Evolutionary conservation across 2,113 vertebrate genomes (phyloP).

Genomic region (Geothlypis trichas): DNA sequence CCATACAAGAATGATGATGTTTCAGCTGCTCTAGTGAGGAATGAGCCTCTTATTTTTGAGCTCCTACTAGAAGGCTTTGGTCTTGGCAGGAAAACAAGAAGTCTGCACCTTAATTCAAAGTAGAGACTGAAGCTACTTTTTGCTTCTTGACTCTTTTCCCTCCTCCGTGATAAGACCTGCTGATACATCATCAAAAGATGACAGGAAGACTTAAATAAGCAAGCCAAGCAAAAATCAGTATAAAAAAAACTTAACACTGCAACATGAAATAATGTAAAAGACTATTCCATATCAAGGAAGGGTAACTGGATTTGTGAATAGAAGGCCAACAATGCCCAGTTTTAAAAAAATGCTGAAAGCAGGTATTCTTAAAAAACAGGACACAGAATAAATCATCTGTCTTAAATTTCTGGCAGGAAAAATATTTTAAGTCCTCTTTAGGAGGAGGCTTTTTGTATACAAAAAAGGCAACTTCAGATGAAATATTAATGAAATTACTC

Average conservation of each 20-base stretch:
- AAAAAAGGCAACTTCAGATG: background rate
- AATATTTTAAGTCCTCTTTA: background rate
- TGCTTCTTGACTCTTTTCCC: background rate
- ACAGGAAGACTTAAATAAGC: conserved; percentile 25
- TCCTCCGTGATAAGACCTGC: background rate
- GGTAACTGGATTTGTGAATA: conserved; percentile 62
- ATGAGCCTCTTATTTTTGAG: background rate
- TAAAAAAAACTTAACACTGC: conserved; percentile 45
- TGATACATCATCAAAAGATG: conserved; percentile 55
- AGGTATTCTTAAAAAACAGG: background rate
- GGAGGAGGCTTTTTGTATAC: background rate
- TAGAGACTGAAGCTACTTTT: background rate
- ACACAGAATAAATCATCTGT: background rate
- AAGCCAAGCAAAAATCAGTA: conserved; percentile 58
- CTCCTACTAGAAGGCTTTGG: background rate
- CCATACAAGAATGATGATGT: background rate
- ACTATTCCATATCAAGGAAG: conserved; percentile 26
- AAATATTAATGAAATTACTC: conserved; percentile 24
- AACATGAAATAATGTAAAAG: conserved; percentile 56
- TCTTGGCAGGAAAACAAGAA: background rate
- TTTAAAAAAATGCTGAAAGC: background rate
- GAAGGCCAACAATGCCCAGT: background rate
- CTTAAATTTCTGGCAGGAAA: conserved; percentile 14
- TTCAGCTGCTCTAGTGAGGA: background rate
- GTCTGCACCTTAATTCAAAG: background rate